Percentiles rank a stretch among this genome's conserved stretches.
These are phyloP conservation scores for Lerema accius DNA, from an alignment of 1,140 invertebrate species.

Conservation along the genomic window DNA sequence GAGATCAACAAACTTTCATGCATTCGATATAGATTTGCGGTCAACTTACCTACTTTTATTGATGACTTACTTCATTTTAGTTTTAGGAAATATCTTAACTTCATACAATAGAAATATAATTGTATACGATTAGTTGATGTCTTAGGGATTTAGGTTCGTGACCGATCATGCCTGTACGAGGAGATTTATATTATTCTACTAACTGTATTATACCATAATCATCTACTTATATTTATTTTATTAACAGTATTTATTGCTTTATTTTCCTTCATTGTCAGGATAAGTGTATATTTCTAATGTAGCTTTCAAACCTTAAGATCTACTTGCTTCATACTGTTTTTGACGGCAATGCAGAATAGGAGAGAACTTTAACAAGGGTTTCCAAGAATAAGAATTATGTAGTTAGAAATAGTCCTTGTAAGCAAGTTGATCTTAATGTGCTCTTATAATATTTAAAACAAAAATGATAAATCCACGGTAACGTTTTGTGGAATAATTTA, in stretches of 20 bases:
- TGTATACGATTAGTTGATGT: not conserved
- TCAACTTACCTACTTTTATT: no score
- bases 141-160: not conserved
- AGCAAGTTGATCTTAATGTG: slow-evolving; percentile 18
- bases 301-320: not conserved
- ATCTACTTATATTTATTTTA: not conserved
- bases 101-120: not conserved
- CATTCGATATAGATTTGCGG: no score
- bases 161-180: not conserved
- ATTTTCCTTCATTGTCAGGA: not conserved
- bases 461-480: not conserved
- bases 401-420: not conserved
- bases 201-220: not conserved
- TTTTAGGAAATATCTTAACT: no score
- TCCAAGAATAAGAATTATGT: not conserved
- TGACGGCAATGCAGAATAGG: no score
- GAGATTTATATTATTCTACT: not conserved
- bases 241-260: slow-evolving; percentile 8
- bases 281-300: slow-evolving; percentile 27
- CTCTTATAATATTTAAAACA: not conserved
- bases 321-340: not conserved
- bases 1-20: no score
- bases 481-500: not conserved
- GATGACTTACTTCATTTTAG: no score
- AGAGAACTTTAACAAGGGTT: no score